Percentiles rank a stretch among this genome's conserved stretches.
phyloP scores from a whole-genome alignment of 64 coral and sea anemone species.

The Acropora tenuis region DNA sequence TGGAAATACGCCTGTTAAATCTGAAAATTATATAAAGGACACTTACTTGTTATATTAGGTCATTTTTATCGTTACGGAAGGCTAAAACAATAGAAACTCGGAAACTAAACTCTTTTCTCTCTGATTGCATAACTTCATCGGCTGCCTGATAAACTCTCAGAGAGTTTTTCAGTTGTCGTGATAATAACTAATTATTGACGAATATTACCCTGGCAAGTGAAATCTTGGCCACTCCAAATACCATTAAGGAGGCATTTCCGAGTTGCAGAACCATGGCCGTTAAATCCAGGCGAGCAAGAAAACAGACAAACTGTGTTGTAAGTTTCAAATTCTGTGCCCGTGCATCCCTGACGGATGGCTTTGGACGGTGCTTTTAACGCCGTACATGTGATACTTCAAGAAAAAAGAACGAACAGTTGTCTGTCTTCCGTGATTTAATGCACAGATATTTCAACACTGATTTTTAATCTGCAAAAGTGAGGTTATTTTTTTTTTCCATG shows the following conservation, averaged over 20 bases:
- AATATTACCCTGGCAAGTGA: constrained; percentile 20
- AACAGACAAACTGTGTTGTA: constrained; percentile 46
- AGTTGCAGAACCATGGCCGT: neutral
- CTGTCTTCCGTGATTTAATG: neutral
- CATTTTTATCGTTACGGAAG: neutral
- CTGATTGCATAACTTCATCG: no score
- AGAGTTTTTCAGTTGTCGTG: neutral
- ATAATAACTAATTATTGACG: neutral
- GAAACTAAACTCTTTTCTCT: no score
- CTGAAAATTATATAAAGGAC: neutral
- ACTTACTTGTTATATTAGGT: neutral
- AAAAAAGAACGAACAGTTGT: neutral
- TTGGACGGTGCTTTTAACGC: constrained; percentile 14
- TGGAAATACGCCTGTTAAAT: neutral
- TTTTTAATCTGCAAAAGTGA: neutral
- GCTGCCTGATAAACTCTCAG: neutral
- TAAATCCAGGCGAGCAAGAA: constrained; percentile 42
- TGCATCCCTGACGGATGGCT: constrained; percentile 8
- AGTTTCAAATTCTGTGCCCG: neutral
- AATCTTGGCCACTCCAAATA: constrained; percentile 51
- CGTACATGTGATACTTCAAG: constrained; percentile 21
- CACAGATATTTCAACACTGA: no score
- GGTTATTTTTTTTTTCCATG: neutral
- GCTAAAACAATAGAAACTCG: neutral
- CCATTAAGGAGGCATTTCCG: constrained; percentile 34